Percentiles rank a stretch among this genome's conserved stretches.
These are phyloP conservation scores for Aplodontia rufa DNA, from an alignment of 2,113 vertebrate genomes.

Conservation along the genomic window DNA sequence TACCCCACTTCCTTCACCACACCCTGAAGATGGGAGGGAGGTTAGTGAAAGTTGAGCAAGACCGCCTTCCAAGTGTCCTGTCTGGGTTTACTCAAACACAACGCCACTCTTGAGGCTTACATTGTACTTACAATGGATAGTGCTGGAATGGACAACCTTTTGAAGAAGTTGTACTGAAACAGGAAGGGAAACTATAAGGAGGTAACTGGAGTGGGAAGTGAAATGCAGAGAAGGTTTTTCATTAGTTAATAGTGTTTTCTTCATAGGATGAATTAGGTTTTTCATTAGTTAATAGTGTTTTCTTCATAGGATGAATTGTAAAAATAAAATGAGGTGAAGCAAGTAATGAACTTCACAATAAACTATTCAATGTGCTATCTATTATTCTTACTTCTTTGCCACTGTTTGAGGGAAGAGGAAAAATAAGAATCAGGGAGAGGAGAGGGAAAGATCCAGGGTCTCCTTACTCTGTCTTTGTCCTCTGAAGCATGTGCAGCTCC, in stretches of 20 bases:
- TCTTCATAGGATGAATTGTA: background rate
- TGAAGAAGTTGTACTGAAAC: background rate
- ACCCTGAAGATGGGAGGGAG: background rate
- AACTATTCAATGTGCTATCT: background rate
- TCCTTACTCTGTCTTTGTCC: slow-evolving; percentile 84
- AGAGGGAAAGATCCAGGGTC: too few relatives aligned
- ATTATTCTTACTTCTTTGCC: background rate
- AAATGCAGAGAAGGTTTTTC: background rate
- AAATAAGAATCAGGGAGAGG: accelerated
- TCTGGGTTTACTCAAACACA: background rate
- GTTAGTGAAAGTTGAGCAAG: background rate
- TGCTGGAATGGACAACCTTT: background rate
- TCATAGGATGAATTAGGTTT: background rate
- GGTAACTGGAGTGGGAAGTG: background rate
- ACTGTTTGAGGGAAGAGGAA: background rate
- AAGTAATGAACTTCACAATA: background rate
- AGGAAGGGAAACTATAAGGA: background rate
- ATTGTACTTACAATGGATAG: background rate
- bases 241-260: background rate
- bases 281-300: background rate
- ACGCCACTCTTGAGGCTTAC: background rate
- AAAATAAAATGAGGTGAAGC: background rate
- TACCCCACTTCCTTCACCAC: background rate
- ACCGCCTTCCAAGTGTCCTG: background rate
- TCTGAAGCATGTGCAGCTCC: slow-evolving; percentile 84